Evolutionary conservation across 2,888 invertebrate genomes (phyloP).

Genomic region (Drosophila borealis): DNA sequence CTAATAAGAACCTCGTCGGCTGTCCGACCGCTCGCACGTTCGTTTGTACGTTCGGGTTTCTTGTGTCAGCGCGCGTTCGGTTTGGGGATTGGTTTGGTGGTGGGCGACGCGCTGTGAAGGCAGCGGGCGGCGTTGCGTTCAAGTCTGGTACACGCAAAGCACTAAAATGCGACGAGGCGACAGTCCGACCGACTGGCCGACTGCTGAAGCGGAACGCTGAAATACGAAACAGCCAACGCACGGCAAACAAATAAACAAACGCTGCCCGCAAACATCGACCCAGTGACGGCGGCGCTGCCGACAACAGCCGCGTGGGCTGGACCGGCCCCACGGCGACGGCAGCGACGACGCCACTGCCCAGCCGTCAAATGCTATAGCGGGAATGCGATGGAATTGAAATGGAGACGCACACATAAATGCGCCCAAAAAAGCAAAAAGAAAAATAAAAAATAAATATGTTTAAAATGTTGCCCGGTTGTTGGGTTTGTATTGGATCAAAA

Average conservation of each 20-base stretch:
- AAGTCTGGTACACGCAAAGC: conserved; percentile 70
- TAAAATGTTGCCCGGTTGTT: conserved; percentile 37
- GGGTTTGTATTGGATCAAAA: conserved; percentile 16
- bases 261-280: conserved; percentile 62
- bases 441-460: conserved; percentile 16
- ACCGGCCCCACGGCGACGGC: conserved; percentile 5
- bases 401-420: conserved; percentile 18
- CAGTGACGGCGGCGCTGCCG: conserved; percentile 46
- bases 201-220: conserved; percentile 58
- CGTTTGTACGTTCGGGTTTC: conserved; percentile 32
- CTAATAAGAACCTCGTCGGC: conserved; percentile 67
- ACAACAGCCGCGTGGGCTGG: conserved; percentile 9
- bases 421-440: conserved; percentile 5
- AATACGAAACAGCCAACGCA: conserved; percentile 50
- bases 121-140: conserved; percentile 64
- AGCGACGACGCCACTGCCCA: conserved; percentile 41
- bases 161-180: conserved; percentile 59
- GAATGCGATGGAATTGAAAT: conserved; percentile 40
- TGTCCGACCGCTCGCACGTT: conserved; percentile 22
- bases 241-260: conserved; percentile 70
- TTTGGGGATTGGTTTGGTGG: conserved; percentile 26
- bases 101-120: conserved; percentile 44
- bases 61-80: conserved; percentile 10
- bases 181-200: conserved; percentile 50
- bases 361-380: conserved; percentile 19